phyloP scores from a whole-genome alignment of 2,797 vertebrate species.

The Lepilemur septentrionalis region DNA sequence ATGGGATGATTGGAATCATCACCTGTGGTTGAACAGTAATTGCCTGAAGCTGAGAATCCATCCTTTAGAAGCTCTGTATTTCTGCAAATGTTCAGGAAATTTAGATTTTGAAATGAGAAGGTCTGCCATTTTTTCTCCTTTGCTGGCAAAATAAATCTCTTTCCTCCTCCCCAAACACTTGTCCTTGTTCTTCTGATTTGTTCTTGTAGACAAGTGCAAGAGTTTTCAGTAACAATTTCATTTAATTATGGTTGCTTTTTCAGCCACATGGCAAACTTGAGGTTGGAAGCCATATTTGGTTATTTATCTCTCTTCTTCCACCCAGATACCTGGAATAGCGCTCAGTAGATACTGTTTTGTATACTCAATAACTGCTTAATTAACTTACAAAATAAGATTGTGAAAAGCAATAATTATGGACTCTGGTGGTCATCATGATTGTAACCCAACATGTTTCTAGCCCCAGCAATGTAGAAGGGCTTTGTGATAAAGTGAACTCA shows the following conservation, averaged over 20 bases:
- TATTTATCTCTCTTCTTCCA: background rate
- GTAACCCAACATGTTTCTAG: background rate
- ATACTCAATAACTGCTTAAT: background rate
- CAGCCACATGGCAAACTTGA: background rate
- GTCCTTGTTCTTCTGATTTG: too few species aligned
- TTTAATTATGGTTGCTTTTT: slow-evolving; percentile 5
- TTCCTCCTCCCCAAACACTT: too few species aligned
- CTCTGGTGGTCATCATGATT: background rate
- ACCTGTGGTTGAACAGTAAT: too few species aligned
- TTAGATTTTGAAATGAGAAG: too few species aligned
- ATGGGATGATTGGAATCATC: too few species aligned
- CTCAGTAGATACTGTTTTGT: background rate
- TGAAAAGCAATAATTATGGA: background rate
- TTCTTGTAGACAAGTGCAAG: too few species aligned
- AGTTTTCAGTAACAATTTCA: too few species aligned
- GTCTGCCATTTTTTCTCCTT: too few species aligned
- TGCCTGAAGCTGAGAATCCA: too few species aligned
- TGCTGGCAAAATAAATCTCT: too few species aligned
- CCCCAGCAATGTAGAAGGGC: background rate
- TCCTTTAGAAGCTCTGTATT: too few species aligned
- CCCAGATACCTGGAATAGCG: background rate
- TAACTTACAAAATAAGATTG: background rate
- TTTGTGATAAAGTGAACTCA: background rate
- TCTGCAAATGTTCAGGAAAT: too few species aligned
- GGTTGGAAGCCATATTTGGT: background rate